These are phyloP conservation scores for Muschampia plurimacula DNA, from an alignment of 2,888 invertebrate genomes.

Conservation along the genomic window DNA sequence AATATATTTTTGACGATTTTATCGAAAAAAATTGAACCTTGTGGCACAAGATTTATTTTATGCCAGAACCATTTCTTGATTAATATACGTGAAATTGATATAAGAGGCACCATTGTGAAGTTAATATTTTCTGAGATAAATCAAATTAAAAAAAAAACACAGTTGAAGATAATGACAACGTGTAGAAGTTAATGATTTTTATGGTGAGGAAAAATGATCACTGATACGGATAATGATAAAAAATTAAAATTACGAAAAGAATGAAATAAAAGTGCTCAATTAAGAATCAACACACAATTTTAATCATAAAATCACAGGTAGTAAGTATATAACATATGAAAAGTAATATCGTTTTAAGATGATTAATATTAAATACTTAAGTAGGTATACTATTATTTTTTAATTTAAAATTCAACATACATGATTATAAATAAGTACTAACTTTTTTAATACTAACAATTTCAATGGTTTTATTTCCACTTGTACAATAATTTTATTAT, in stretches of 20 bases:
- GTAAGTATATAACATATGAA: background rate
- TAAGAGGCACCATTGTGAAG: background rate
- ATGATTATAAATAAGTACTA: too few relatives aligned
- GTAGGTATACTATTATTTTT: too few relatives aligned
- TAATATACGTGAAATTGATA: background rate
- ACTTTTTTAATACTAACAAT: too few relatives aligned
- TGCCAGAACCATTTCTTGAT: background rate
- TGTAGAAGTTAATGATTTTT: slow-evolving; percentile 2
- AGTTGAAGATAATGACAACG: background rate
- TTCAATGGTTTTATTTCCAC: too few relatives aligned
- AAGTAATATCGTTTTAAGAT: too few relatives aligned
- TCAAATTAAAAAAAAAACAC: background rate
- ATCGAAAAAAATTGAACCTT: too few relatives aligned
- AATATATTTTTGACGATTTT: too few relatives aligned
- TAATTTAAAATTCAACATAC: too few relatives aligned
- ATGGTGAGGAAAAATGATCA: slow-evolving; percentile 6
- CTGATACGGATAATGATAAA: background rate
- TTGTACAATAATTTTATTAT: too few relatives aligned
- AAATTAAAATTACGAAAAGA: background rate
- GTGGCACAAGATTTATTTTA: background rate
- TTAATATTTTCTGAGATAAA: background rate
- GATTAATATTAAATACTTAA: too few relatives aligned
- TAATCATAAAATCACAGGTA: slow-evolving; percentile 1
- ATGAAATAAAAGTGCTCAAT: background rate
- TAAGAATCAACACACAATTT: background rate